Percentiles rank a stretch among this genome's conserved stretches.
Conservation (phyloP, 2,113 vertebrate species). For the Parotia lawesii region DNA sequence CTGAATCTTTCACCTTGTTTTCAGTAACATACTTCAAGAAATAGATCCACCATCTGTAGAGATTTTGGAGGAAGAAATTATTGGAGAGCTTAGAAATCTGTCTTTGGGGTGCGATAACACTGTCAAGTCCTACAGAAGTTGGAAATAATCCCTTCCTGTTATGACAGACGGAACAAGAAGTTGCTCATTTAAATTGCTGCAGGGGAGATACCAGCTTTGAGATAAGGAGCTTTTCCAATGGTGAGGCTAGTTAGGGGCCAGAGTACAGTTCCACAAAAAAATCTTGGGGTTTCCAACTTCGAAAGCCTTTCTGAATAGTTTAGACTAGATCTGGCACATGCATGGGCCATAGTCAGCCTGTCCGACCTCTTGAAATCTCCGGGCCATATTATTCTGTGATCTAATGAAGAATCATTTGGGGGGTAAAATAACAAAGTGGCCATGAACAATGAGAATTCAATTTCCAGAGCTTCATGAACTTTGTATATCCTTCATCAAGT, state of each 20-base stretch:
- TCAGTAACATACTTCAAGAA: neutral
- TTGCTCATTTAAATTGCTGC: neutral
- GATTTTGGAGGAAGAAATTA: neutral
- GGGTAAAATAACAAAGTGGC: neutral
- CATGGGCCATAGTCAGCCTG: neutral
- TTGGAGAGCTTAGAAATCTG: neutral
- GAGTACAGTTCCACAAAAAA: neutral
- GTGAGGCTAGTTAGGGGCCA: neutral
- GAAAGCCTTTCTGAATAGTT: neutral
- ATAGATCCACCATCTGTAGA: neutral
- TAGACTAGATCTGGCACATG: neutral
- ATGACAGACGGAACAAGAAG: neutral
- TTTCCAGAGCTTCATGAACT: fast-evolving
- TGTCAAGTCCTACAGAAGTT: neutral
- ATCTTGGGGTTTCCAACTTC: neutral
- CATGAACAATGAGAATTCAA: neutral
- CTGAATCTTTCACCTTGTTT: neutral
- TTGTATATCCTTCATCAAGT: neutral
- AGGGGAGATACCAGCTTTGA: neutral
- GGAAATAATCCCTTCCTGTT: neutral
- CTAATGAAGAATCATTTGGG: neutral
- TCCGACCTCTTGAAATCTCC: neutral
- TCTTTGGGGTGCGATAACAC: neutral
- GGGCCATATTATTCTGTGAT: neutral
- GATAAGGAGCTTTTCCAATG: neutral